phyloP scores from a whole-genome alignment of 2,888 invertebrate species.

The Eustalomyia histrio region DNA sequence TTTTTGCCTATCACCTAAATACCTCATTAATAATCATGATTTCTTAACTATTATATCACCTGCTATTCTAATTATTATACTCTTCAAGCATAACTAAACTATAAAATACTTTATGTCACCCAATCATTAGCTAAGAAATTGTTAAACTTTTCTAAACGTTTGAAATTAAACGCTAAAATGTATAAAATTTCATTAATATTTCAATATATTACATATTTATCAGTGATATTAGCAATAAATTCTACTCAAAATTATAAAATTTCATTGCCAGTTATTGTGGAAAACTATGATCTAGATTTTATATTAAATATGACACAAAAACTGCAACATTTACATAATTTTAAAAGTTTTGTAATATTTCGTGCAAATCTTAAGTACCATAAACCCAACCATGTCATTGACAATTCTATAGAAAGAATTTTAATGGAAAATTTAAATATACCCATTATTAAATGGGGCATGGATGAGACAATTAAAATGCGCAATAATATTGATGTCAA shows the following conservation, averaged over 20 bases:
- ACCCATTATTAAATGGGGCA: conserved; percentile 31
- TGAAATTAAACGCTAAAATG: no score
- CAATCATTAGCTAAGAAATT: no score
- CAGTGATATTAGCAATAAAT: conserved; percentile 10
- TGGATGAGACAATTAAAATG: not conserved
- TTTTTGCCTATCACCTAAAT: no score
- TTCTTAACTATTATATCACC: no score
- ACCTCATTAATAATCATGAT: no score
- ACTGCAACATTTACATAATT: conserved; percentile 11
- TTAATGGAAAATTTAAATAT: conserved; percentile 32
- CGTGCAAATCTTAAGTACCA: not conserved
- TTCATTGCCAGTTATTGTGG: not conserved
- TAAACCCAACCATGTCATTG: not conserved
- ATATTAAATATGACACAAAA: conserved; percentile 27
- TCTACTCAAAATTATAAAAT: not conserved
- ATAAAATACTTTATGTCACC: no score
- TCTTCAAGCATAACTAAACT: no score
- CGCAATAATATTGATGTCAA: conserved; percentile 26
- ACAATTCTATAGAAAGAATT: conserved; percentile 25
- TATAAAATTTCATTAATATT: no score
- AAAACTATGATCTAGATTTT: conserved; percentile 42
- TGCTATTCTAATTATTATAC: no score
- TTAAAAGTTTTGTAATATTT: conserved; percentile 41
- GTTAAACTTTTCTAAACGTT: no score
- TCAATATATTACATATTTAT: no score